A percentile compares a stretch with the other conserved stretches of the same genome.
Evolutionary conservation across 2,113 vertebrate genomes (phyloP).

Genomic region (Melospiza melodia): DNA sequence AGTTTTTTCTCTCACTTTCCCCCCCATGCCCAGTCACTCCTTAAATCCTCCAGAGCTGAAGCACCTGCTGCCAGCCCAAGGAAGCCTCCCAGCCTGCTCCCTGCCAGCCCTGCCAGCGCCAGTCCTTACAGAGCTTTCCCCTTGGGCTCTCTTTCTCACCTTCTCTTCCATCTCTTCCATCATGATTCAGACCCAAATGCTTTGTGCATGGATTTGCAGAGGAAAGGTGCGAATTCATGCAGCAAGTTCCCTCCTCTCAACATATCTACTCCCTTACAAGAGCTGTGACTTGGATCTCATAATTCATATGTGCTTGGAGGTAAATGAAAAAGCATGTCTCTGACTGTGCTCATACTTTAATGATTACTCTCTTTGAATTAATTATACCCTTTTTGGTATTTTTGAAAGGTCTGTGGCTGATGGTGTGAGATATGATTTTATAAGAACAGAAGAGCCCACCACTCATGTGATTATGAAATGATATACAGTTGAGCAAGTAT

Average conservation of each 20-base stretch:
- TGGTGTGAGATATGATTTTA: conserved; percentile 23
- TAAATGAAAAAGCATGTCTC: background rate
- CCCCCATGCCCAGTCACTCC: background rate
- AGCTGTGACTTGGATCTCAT: conserved; percentile 6
- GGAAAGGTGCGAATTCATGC: background rate
- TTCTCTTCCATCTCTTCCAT: background rate
- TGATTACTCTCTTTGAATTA: conserved; percentile 38
- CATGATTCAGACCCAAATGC: background rate
- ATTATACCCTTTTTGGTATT: conserved; percentile 10
- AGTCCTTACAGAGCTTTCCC: background rate
- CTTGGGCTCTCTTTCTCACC: background rate
- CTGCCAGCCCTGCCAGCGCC: background rate
- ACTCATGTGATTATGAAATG: conserved; percentile 15
- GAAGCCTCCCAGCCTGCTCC: background rate
- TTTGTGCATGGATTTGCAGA: background rate
- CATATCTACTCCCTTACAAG: background rate
- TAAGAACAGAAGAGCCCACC: background rate
- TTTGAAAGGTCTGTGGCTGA: background rate
- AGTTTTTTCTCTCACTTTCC: background rate
- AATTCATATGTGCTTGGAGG: background rate
- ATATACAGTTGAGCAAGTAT: conserved; percentile 30
- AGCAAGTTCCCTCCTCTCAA: background rate
- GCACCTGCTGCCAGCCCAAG: background rate
- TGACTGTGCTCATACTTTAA: conserved; percentile 4
- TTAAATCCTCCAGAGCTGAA: background rate